Conservation (phyloP, 2,888 invertebrate species). For the Amblyjoppa proteus region DNA sequence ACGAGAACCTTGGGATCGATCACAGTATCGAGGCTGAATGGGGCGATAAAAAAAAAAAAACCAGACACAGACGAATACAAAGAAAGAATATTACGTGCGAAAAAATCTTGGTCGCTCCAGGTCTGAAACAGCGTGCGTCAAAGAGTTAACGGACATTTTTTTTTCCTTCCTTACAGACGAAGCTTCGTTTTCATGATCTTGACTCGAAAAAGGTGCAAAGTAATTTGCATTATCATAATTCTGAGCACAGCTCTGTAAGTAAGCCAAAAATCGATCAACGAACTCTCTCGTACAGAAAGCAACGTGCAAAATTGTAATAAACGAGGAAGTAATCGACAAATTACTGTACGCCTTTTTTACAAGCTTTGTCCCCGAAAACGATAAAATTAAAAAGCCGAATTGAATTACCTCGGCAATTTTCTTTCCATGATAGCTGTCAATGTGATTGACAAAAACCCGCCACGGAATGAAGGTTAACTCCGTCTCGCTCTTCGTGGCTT, state of each 20-base stretch:
- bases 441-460: conserved; percentile 88
- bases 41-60: background rate
- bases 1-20: background rate
- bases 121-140: background rate
- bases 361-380: background rate
- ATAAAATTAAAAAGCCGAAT: background rate
- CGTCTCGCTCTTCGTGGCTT: background rate
- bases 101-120: background rate
- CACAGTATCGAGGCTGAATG: background rate
- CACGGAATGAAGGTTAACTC: conserved; percentile 83
- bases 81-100: background rate
- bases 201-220: no score
- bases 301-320: no score
- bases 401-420: conserved; percentile 84
- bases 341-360: background rate
- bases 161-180: no score
- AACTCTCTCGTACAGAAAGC: no score
- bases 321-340: background rate
- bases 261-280: no score
- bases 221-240: no score
- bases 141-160: background rate
- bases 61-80: background rate
- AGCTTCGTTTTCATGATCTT: no score
- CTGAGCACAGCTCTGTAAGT: no score
- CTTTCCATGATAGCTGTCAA: conserved; percentile 88